Percentiles rank a stretch among this genome's conserved stretches.
Evolutionary conservation across 2,888 invertebrate species (phyloP).

Genomic region (Frankliniella intonsa): DNA sequence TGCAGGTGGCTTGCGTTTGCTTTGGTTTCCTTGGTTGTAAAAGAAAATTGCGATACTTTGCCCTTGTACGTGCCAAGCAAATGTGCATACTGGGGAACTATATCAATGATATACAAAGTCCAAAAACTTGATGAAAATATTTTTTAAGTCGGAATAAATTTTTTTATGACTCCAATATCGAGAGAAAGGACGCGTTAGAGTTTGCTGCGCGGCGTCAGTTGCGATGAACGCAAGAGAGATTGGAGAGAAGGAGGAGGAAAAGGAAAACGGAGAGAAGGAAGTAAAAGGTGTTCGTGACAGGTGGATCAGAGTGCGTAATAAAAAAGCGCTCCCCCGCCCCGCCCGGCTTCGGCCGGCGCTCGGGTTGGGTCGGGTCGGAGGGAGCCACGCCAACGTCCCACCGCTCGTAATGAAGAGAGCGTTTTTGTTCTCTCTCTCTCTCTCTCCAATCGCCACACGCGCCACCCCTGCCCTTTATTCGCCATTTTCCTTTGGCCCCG

Average conservation of each 20-base stretch:
- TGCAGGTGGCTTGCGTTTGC: too few relatives aligned
- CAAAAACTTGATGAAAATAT: too few relatives aligned
- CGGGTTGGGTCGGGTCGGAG: too few relatives aligned
- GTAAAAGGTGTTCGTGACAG: neutral
- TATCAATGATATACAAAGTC: too few relatives aligned
- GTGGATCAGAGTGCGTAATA: slow-evolving; percentile 4
- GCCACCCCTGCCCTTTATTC: slow-evolving; percentile 29
- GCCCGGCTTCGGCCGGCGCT: neutral
- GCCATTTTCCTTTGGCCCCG: slow-evolving; percentile 29
- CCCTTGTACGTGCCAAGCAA: too few relatives aligned
- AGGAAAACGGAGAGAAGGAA: neutral
- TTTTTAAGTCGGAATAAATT: too few relatives aligned
- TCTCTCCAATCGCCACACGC: neutral
- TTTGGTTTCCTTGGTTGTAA: too few relatives aligned
- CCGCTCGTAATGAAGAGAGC: neutral
- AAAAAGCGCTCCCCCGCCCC: neutral
- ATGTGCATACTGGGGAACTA: too few relatives aligned
- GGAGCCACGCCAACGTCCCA: neutral
- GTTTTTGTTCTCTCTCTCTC: slow-evolving; percentile 31
- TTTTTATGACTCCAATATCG: too few relatives aligned
- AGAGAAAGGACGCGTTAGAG: too few relatives aligned
- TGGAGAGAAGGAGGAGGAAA: neutral
- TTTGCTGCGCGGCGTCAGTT: neutral
- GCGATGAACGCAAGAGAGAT: neutral
- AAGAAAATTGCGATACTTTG: too few relatives aligned